Conservation (phyloP, 2,888 invertebrate species). For the Mycalesis mineus region DNA sequence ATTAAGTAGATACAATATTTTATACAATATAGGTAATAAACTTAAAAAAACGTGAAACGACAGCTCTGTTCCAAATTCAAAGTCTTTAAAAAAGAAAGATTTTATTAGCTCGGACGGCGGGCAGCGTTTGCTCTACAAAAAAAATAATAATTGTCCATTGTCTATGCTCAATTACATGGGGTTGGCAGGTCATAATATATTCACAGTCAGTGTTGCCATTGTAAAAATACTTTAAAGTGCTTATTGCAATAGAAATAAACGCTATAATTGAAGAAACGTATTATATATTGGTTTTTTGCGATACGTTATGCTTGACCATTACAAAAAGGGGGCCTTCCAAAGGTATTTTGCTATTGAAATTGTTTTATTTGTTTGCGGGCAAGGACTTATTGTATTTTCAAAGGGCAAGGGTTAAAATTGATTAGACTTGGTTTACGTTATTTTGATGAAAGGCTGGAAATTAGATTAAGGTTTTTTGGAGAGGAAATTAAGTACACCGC, state of each 20-base stretch:
- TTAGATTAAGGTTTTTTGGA: conserved; percentile 8
- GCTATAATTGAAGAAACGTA: conserved; percentile 15
- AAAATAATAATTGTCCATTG: conserved; percentile 44
- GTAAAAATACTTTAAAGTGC: conserved; percentile 16
- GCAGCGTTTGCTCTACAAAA: conserved; percentile 35
- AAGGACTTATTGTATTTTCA: conserved; percentile 22
- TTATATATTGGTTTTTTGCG: conserved; percentile 5
- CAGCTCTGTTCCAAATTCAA: conserved; percentile 20
- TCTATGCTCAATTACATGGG: conserved; percentile 47
- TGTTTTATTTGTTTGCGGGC: conserved; percentile 24
- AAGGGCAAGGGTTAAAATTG: conserved; percentile 18
- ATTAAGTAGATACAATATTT: no score
- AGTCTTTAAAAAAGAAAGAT: conserved; percentile 26
- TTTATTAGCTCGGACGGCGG: conserved; percentile 39
- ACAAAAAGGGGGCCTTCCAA: conserved; percentile 13
- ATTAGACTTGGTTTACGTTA: conserved; percentile 10
- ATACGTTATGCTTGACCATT: conserved; percentile 27
- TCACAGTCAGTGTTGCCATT: conserved; percentile 22
- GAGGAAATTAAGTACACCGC: neutral
- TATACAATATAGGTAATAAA: neutral
- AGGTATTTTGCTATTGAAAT: conserved; percentile 24
- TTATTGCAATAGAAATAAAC: conserved; percentile 23
- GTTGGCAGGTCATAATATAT: conserved; percentile 39
- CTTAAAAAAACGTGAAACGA: conserved; percentile 9
- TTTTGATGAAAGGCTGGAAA: conserved; percentile 10